Evolutionary conservation across 2,113 vertebrate species (phyloP).

Genomic region (Vimba vimba): DNA sequence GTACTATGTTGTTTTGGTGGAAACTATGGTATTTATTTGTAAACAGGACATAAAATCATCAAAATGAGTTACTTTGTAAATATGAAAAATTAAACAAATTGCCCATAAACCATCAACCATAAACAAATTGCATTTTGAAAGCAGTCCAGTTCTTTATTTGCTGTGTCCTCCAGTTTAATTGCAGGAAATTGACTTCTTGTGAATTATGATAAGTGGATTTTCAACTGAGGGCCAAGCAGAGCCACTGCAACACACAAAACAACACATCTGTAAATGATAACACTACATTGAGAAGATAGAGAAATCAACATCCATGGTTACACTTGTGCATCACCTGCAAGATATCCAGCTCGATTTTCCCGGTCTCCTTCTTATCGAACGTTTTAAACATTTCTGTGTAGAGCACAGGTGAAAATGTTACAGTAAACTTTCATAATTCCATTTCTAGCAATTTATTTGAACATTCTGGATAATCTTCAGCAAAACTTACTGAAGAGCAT

Average conservation of each 20-base stretch:
- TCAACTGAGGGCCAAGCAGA: conserved; percentile 67
- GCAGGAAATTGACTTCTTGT: neutral
- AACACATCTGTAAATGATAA: conserved; percentile 3
- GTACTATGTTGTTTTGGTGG: too few relatives aligned
- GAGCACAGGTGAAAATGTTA: neutral
- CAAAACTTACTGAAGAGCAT: conserved; percentile 82
- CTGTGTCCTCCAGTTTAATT: neutral
- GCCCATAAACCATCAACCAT: too few relatives aligned
- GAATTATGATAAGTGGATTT: neutral
- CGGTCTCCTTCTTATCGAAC: conserved; percentile 63
- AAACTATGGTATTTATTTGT: neutral
- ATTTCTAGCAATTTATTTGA: neutral
- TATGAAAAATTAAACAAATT: neutral
- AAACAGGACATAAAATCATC: neutral
- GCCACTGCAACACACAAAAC: conserved; percentile 63
- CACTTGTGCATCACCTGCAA: conserved; percentile 60
- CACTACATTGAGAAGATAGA: neutral
- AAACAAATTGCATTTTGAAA: neutral
- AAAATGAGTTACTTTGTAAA: neutral
- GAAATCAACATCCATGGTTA: neutral
- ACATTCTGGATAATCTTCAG: neutral
- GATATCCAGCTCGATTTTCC: conserved; percentile 67
- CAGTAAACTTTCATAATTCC: neutral
- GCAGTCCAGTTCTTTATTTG: neutral
- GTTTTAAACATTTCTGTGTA: conserved; percentile 67